phyloP scores from a whole-genome alignment of 2,888 invertebrate species.

The Melanostoma mellinum region DNA sequence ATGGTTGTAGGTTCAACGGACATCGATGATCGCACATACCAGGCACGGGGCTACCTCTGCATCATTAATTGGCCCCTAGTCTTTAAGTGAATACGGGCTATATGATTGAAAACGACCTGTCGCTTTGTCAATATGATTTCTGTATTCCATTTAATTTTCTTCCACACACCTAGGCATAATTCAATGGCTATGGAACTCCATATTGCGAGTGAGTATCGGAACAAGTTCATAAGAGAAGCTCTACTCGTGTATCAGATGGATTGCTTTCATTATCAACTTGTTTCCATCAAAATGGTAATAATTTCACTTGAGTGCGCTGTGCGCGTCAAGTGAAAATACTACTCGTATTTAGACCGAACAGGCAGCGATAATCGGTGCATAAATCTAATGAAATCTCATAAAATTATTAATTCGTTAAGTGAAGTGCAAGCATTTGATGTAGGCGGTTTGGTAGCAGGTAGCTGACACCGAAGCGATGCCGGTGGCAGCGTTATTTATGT shows the following conservation, averaged over 20 bases:
- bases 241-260: conserved; percentile 7
- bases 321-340: conserved; percentile 11
- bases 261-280: conserved; percentile 35
- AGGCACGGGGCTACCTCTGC: background rate
- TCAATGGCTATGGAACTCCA: conserved; percentile 4
- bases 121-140: conserved; percentile 52
- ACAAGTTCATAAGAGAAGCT: background rate
- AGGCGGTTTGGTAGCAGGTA: background rate
- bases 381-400: conserved; percentile 39
- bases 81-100: background rate
- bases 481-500: conserved; percentile 18
- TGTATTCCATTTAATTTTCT: conserved; percentile 44
- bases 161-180: background rate
- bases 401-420: conserved; percentile 58
- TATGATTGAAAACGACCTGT: conserved; percentile 7
- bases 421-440: conserved; percentile 21
- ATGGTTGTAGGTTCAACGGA: conserved; percentile 40
- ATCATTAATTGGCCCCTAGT: conserved; percentile 6
- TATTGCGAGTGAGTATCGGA: conserved; percentile 11
- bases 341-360: conserved; percentile 31
- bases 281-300: conserved; percentile 45
- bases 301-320: conserved; percentile 17
- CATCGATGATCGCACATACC: conserved; percentile 5
- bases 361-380: conserved; percentile 43
- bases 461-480: background rate